These are phyloP conservation scores for Heterodera schachtii DNA, from an alignment of 1,140 invertebrate genomes.

Conservation along the genomic window DNA sequence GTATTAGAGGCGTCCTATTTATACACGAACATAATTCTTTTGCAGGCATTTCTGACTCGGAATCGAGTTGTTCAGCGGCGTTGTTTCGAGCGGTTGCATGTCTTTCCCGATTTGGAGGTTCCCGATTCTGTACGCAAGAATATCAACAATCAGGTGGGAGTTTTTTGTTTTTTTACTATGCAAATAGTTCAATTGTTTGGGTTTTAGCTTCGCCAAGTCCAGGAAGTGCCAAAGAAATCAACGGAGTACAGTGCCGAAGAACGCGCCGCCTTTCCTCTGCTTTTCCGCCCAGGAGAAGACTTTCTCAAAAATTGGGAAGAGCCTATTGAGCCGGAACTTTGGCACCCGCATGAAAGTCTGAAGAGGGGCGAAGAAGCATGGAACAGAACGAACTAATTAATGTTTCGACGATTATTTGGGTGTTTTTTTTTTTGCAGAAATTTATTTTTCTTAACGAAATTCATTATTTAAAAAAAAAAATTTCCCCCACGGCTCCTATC, in stretches of 20 bases:
- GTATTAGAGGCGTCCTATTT: too few species aligned
- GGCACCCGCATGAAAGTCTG: slow-evolving; percentile 23
- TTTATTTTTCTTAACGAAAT: background rate
- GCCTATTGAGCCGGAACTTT: slow-evolving; percentile 32
- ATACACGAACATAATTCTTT: too few species aligned
- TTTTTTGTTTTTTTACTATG: slow-evolving; percentile 10
- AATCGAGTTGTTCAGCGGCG: slow-evolving; percentile 36
- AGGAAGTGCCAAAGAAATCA: slow-evolving; percentile 58
- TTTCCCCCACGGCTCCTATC: too few species aligned
- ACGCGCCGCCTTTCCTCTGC: slow-evolving; percentile 50
- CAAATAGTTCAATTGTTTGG: too few species aligned
- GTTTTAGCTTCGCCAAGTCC: slow-evolving; percentile 57
- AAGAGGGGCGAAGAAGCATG: slow-evolving; percentile 25
- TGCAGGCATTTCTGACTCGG: slow-evolving; percentile 31
- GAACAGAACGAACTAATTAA: slow-evolving; percentile 18
- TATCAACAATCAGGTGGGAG: slow-evolving; percentile 55
- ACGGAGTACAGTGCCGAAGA: slow-evolving; percentile 62
- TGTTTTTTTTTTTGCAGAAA: too few species aligned
- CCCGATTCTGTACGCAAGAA: slow-evolving; percentile 58
- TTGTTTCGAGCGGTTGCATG: slow-evolving; percentile 58
- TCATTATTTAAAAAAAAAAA: too few species aligned
- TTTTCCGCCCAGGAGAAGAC: slow-evolving; percentile 41
- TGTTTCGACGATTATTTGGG: background rate
- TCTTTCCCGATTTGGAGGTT: slow-evolving; percentile 62
- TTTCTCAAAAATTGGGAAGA: slow-evolving; percentile 56